A percentile compares a stretch with the other conserved stretches of the same genome.
These are phyloP conservation scores for Perizoma affinitatum DNA, from an alignment of 2,888 invertebrate genomes.

Conservation along the genomic window DNA sequence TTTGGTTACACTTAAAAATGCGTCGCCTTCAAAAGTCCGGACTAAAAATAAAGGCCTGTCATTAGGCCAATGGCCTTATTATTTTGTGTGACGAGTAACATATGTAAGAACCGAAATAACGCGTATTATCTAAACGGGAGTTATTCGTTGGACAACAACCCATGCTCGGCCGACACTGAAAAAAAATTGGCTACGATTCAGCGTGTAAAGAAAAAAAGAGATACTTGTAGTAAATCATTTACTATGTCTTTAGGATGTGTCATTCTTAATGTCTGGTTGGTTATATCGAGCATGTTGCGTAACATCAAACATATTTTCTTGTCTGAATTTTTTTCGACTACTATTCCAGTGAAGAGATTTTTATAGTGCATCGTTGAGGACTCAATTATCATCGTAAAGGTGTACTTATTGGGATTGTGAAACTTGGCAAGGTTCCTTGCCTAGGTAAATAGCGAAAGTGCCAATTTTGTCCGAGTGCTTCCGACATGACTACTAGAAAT, in stretches of 20 bases:
- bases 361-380: constrained; percentile 41
- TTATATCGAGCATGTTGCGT: constrained; percentile 54
- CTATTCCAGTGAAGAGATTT: constrained; percentile 49
- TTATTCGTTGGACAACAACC: constrained; percentile 61
- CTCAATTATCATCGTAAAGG: constrained; percentile 35
- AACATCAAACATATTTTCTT: constrained; percentile 46
- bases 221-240: constrained; percentile 64
- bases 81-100: constrained; percentile 80
- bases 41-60: constrained; percentile 74
- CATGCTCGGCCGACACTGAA: constrained; percentile 54
- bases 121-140: constrained; percentile 78
- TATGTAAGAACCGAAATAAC: constrained; percentile 79
- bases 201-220: constrained; percentile 54
- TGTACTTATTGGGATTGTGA: constrained; percentile 32
- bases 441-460: constrained; percentile 37
- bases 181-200: constrained; percentile 71
- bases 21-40: constrained; percentile 67
- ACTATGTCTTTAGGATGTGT: constrained; percentile 62
- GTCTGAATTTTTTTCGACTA: constrained; percentile 46
- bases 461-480: constrained; percentile 38
- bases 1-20: constrained; percentile 57
- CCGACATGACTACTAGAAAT: constrained; percentile 27
- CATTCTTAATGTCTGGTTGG: constrained; percentile 52
- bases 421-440: constrained; percentile 36
- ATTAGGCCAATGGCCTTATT: constrained; percentile 83